Evolutionary conservation across 2,113 vertebrate genomes (phyloP).

Genomic region (Ceuthmochares aereus): DNA sequence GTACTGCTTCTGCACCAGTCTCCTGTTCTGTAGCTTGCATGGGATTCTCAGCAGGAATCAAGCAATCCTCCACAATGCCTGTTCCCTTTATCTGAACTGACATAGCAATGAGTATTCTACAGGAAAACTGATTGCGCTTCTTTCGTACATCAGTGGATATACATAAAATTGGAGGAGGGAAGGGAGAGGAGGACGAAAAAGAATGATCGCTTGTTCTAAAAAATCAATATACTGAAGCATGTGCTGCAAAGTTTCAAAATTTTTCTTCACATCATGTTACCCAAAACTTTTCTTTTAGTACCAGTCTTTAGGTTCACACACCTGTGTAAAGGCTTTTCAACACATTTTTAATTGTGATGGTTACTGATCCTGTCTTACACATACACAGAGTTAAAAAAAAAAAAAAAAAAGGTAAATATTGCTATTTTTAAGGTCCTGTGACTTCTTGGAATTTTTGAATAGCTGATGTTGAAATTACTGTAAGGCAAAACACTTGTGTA

Average conservation of each 20-base stretch:
- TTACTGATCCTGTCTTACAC: background rate
- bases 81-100: background rate
- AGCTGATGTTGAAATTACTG: background rate
- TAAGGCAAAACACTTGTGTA: background rate
- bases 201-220: background rate
- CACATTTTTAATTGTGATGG: background rate
- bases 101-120: background rate
- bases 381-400: background rate
- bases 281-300: background rate
- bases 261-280: background rate
- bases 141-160: background rate
- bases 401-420: background rate
- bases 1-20: background rate
- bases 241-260: background rate
- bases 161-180: background rate
- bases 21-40: background rate
- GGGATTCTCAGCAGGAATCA: background rate
- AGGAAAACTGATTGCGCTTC: background rate
- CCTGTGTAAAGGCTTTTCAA: background rate
- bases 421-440: background rate
- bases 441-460: background rate
- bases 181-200: background rate
- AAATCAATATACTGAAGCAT: background rate
- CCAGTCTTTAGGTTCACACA: background rate
- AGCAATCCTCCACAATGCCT: background rate